Conservation (phyloP, 2,888 invertebrate species). For the Ophion obscuratus region DNA sequence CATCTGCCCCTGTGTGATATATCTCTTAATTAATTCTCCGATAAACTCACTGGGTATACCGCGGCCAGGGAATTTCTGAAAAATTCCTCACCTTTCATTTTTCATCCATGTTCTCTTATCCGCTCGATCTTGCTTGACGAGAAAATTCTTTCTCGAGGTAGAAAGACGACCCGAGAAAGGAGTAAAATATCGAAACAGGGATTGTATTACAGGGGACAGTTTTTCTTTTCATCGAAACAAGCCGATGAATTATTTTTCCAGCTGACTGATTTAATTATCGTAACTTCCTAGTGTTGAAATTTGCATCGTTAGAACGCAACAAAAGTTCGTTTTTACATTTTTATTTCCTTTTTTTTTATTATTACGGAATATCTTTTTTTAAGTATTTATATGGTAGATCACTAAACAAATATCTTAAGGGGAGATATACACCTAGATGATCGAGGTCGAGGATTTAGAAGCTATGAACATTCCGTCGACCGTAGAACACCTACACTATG, state of each 20-base stretch:
- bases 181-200: neutral
- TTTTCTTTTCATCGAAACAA: neutral
- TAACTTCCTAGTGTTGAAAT: too few relatives aligned
- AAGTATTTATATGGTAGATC: too few relatives aligned
- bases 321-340: too few relatives aligned
- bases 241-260: neutral
- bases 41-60: constrained; percentile 44
- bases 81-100: constrained; percentile 35
- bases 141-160: constrained; percentile 19
- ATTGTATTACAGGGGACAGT: neutral
- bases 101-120: constrained; percentile 21
- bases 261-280: neutral
- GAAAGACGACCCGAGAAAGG: neutral
- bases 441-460: too few relatives aligned
- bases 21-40: constrained; percentile 61
- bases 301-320: too few relatives aligned
- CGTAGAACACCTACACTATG: too few relatives aligned
- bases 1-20: constrained; percentile 14
- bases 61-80: constrained; percentile 6
- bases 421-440: too few relatives aligned
- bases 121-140: constrained; percentile 24
- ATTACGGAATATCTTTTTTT: too few relatives aligned
- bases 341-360: too few relatives aligned
- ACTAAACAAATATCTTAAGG: too few relatives aligned
- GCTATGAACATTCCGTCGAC: too few relatives aligned